These are phyloP conservation scores for Callosobruchus maculatus DNA, from an alignment of 2,888 invertebrate species.

Conservation along the genomic window DNA sequence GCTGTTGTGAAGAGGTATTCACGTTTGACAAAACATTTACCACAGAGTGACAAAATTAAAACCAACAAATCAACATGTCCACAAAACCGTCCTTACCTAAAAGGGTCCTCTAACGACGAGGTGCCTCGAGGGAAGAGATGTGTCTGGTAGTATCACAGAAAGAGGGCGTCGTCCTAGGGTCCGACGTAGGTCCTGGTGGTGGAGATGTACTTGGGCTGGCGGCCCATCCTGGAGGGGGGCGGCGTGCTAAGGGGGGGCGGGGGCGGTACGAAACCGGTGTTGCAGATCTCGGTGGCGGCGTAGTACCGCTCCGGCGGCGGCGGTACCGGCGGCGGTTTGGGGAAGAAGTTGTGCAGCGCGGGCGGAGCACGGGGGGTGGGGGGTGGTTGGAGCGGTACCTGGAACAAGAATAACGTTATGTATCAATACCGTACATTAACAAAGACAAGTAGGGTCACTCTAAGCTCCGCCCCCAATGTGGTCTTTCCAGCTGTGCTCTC, in stretches of 20 bases:
- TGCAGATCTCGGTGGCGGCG: slow-evolving; percentile 66
- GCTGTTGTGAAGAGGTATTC: too few relatives aligned
- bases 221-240: slow-evolving; percentile 48
- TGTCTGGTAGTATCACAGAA: slow-evolving; percentile 39
- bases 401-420: background rate
- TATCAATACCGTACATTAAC: too few relatives aligned
- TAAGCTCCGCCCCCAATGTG: too few relatives aligned
- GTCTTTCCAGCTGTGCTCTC: too few relatives aligned
- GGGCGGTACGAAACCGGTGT: slow-evolving; percentile 46
- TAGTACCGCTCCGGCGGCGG: slow-evolving; percentile 70
- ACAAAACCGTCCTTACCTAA: slow-evolving; percentile 18
- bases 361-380: slow-evolving; percentile 53
- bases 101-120: slow-evolving; percentile 9
- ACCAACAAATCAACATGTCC: too few relatives aligned
- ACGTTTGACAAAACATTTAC: too few relatives aligned
- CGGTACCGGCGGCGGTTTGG: slow-evolving; percentile 62
- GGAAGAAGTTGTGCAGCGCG: slow-evolving; percentile 56
- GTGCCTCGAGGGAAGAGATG: slow-evolving; percentile 1
- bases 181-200: slow-evolving; percentile 43
- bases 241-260: slow-evolving; percentile 46
- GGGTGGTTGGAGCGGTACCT: slow-evolving; percentile 50
- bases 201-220: slow-evolving; percentile 46
- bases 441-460: too few relatives aligned
- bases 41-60: too few relatives aligned
- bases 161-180: slow-evolving; percentile 31